A percentile compares a stretch with the other conserved stretches of the same genome.
These are phyloP conservation scores for Spatula clypeata DNA, from an alignment of 2,797 vertebrate species.

Conservation along the genomic window DNA sequence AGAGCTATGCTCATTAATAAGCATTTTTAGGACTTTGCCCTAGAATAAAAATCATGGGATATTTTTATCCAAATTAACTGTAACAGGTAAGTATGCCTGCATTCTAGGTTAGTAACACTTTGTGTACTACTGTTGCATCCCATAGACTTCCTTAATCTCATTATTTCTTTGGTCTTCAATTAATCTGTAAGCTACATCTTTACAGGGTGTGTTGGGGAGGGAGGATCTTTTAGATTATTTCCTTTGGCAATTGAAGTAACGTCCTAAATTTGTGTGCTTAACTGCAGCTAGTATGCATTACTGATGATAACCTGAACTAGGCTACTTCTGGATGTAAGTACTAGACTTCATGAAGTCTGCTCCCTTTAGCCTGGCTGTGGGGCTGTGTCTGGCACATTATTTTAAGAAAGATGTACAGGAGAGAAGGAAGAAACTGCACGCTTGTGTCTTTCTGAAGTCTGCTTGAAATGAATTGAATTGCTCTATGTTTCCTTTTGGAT, in stretches of 20 bases:
- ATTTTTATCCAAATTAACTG: slow-evolving; percentile 24
- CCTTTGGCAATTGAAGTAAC: background rate
- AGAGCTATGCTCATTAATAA: background rate
- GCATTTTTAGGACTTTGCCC: background rate
- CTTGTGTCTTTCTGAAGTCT: background rate
- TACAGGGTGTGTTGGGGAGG: background rate
- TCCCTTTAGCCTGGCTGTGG: background rate
- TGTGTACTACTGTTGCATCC: fast-evolving
- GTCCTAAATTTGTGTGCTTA: background rate
- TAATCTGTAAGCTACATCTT: background rate
- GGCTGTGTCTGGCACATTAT: background rate
- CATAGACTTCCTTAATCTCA: fast-evolving
- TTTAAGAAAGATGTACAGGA: background rate
- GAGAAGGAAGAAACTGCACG: background rate
- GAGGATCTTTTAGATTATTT: background rate
- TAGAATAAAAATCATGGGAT: background rate
- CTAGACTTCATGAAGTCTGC: background rate
- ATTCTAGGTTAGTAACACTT: background rate
- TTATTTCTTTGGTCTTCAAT: background rate
- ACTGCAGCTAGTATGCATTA: background rate
- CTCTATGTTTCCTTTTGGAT: slow-evolving; percentile 13
- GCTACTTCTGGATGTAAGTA: background rate
- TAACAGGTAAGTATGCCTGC: background rate
- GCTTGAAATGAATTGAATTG: background rate
- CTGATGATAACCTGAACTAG: background rate